Evolutionary conservation across 2,113 vertebrate genomes (phyloP).

Genomic region (Silurus asotus): DNA sequence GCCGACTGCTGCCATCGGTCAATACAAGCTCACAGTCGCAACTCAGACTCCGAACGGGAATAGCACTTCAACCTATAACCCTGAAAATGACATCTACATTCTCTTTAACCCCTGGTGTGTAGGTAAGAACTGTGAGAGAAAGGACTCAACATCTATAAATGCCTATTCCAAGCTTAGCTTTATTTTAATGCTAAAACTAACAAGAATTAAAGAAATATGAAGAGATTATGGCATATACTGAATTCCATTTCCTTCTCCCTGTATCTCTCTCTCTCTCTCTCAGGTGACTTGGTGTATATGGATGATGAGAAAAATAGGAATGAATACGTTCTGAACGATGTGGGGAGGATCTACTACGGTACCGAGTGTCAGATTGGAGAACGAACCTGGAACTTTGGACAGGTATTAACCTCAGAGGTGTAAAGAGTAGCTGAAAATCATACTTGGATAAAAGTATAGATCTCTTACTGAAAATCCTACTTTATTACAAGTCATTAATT

Average conservation of each 20-base stretch:
- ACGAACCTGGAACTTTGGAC: slow-evolving; percentile 88
- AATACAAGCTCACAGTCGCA: slow-evolving; percentile 78
- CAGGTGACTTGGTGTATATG: slow-evolving; percentile 66
- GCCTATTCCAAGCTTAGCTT: background rate
- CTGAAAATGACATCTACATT: slow-evolving; percentile 74
- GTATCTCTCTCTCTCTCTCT: background rate
- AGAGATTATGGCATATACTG: background rate
- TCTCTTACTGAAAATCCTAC: too few species aligned
- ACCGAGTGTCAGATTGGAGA: slow-evolving; percentile 87
- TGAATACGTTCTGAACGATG: slow-evolving; percentile 89
- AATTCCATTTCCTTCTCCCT: background rate
- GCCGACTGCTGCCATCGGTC: slow-evolving; percentile 77
- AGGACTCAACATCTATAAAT: too few species aligned
- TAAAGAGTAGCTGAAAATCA: too few species aligned
- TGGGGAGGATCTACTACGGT: slow-evolving; percentile 86
- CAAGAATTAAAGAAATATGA: background rate
- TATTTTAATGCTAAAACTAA: background rate
- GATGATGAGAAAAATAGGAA: slow-evolving; percentile 76
- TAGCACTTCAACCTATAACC: slow-evolving; percentile 60
- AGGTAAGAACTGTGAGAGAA: background rate
- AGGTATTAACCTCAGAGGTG: slow-evolving; percentile 68
- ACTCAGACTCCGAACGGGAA: slow-evolving; percentile 63
- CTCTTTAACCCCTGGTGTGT: slow-evolving; percentile 86
- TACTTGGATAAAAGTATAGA: too few species aligned
- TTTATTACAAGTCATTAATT: too few species aligned